These are phyloP conservation scores for Aporophyla nigra DNA, from an alignment of 2,888 invertebrate species.

Conservation along the genomic window DNA sequence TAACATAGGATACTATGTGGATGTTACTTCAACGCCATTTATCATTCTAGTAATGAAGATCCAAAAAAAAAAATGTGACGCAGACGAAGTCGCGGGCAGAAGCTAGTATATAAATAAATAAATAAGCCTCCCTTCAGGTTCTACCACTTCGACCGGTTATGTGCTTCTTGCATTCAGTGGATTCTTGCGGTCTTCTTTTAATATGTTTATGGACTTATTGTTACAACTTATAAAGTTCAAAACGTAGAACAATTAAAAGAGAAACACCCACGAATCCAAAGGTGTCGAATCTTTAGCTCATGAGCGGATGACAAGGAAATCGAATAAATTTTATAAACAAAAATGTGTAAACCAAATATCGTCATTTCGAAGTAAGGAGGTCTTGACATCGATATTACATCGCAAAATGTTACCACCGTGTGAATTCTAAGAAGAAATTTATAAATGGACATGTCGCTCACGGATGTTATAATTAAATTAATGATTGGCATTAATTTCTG, in stretches of 20 bases:
- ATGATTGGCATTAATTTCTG: slow-evolving; percentile 24
- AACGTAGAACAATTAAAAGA: background rate
- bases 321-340: background rate
- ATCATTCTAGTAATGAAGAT: too few species aligned
- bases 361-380: background rate
- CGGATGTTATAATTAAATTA: slow-evolving; percentile 27
- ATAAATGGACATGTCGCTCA: slow-evolving; percentile 15
- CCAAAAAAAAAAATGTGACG: too few species aligned
- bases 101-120: too few species aligned
- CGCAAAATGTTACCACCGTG: slow-evolving; percentile 8
- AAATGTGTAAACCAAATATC: background rate
- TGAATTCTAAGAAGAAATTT: slow-evolving; percentile 35
- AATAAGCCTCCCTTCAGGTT: too few species aligned
- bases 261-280: background rate
- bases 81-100: too few species aligned
- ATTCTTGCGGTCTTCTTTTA: background rate
- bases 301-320: background rate
- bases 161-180: too few species aligned
- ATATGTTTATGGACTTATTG: background rate
- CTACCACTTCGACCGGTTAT: too few species aligned
- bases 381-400: background rate
- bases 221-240: background rate
- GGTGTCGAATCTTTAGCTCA: background rate
- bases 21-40: too few species aligned
- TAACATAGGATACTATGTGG: too few species aligned